Percentiles rank a stretch among this genome's conserved stretches.
These are phyloP conservation scores for Sarcophaga variegata DNA, from an alignment of 2,888 invertebrate species.

Conservation along the genomic window DNA sequence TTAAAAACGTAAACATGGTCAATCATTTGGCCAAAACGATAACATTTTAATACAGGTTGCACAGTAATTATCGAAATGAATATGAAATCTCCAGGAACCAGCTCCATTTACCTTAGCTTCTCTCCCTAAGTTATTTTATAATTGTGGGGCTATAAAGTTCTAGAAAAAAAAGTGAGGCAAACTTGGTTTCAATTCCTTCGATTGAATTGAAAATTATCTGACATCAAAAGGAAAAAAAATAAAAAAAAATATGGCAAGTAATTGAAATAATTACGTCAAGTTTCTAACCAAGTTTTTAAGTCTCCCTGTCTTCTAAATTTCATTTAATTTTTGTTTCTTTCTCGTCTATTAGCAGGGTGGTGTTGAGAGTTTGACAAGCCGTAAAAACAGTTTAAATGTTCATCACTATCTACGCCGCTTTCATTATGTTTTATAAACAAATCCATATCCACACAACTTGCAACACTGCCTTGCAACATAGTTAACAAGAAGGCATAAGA, in stretches of 20 bases:
- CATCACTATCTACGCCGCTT: constrained; percentile 52
- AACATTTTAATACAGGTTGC: constrained; percentile 33
- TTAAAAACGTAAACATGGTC: too few species aligned
- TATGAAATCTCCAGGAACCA: too few species aligned
- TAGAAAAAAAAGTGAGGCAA: neutral
- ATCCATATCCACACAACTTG: neutral
- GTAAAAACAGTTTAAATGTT: constrained; percentile 31
- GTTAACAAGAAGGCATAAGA: neutral
- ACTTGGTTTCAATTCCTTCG: neutral
- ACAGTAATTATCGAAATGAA: constrained; percentile 34
- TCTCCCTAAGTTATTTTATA: neutral
- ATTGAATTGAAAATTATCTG: neutral
- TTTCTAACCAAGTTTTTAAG: constrained; percentile 30
- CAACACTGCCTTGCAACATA: constrained; percentile 9
- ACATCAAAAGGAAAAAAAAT: neutral
- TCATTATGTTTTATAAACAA: constrained; percentile 42
- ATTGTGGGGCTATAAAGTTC: neutral
- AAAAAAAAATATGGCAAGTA: constrained; percentile 44
- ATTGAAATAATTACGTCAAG: constrained; percentile 68
- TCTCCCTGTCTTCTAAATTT: neutral
- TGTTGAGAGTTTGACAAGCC: constrained; percentile 20
- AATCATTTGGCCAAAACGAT: too few species aligned
- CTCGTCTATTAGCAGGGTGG: neutral
- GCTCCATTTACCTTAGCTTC: too few species aligned
- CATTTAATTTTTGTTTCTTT: constrained; percentile 37